These are phyloP conservation scores for Thera obeliscata DNA, from an alignment of 2,888 invertebrate species.

Conservation along the genomic window DNA sequence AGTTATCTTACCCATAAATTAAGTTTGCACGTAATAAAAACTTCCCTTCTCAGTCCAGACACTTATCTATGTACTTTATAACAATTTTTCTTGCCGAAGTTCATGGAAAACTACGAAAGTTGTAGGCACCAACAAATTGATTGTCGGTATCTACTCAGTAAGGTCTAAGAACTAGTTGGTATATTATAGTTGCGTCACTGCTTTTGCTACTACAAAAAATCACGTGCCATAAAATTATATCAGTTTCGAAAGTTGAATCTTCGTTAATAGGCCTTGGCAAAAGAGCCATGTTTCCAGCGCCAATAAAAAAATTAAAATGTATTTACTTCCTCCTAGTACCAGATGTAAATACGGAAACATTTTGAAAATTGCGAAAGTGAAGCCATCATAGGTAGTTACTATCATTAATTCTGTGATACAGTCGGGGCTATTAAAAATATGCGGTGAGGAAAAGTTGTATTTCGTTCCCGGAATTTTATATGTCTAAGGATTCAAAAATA, in stretches of 20 bases:
- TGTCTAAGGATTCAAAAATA: not conserved
- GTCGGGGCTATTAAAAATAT: constrained; percentile 4
- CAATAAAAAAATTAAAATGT: too few relatives aligned
- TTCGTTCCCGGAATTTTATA: constrained; percentile 3
- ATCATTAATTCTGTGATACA: too few relatives aligned
- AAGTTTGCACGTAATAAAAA: constrained; percentile 41
- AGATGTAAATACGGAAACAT: too few relatives aligned
- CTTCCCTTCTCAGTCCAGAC: constrained; percentile 32
- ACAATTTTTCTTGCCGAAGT: constrained; percentile 28
- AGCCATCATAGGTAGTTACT: too few relatives aligned
- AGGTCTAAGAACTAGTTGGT: constrained; percentile 21
- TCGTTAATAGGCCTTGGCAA: too few relatives aligned
- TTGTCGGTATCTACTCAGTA: constrained; percentile 13
- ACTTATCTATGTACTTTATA: constrained; percentile 35
- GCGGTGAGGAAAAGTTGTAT: constrained; percentile 15
- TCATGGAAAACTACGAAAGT: constrained; percentile 33
- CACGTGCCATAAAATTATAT: too few relatives aligned
- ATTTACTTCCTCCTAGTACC: too few relatives aligned
- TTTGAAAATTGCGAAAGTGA: too few relatives aligned
- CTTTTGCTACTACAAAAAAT: constrained; percentile 11
- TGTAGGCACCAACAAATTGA: constrained; percentile 27
- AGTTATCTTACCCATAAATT: constrained; percentile 38
- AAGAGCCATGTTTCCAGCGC: too few relatives aligned
- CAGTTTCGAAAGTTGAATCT: too few relatives aligned
- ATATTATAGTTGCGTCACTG: constrained; percentile 19